These are phyloP conservation scores for Coelinius sp. DNA, from an alignment of 2,888 invertebrate species.

Conservation along the genomic window DNA sequence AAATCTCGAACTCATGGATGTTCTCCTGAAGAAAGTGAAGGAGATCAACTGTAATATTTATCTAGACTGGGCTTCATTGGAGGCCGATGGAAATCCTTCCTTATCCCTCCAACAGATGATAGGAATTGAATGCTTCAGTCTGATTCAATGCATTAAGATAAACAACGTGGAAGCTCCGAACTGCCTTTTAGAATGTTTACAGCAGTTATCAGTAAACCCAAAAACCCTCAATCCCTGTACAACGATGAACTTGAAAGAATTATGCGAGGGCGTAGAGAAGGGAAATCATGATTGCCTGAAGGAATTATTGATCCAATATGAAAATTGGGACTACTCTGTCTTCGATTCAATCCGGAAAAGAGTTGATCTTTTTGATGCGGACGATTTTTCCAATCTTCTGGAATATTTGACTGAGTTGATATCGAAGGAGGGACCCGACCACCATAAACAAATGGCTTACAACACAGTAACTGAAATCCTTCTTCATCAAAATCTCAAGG, in stretches of 20 bases:
- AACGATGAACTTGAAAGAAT: constrained; percentile 50
- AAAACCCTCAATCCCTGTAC: constrained; percentile 34
- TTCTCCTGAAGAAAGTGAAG: constrained; percentile 58
- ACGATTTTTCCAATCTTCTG: constrained; percentile 54
- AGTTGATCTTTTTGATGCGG: constrained; percentile 46
- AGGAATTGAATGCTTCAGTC: constrained; percentile 57
- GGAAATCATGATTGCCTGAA: constrained; percentile 51
- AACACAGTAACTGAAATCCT: constrained; percentile 48
- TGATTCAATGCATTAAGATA: constrained; percentile 50
- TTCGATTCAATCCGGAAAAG: constrained; percentile 50
- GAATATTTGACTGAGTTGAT: constrained; percentile 54
- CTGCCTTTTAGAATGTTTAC: constrained; percentile 55
- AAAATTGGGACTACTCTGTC: constrained; percentile 57
- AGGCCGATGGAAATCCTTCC: constrained; percentile 53
- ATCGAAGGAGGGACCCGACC: constrained; percentile 42
- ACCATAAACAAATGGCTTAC: constrained; percentile 48
- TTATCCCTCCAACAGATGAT: constrained; percentile 61
- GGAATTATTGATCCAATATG: constrained; percentile 55
- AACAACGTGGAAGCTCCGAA: constrained; percentile 47
- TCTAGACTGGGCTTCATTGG: constrained; percentile 60
- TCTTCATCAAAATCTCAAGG: constrained; percentile 45
- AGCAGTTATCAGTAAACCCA: constrained; percentile 58
- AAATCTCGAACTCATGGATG: constrained; percentile 50
- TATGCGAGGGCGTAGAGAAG: constrained; percentile 47
- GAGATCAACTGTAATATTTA: constrained; percentile 60